phyloP scores from a whole-genome alignment of 2,113 vertebrate species.

The Apaloderma vittatum region DNA sequence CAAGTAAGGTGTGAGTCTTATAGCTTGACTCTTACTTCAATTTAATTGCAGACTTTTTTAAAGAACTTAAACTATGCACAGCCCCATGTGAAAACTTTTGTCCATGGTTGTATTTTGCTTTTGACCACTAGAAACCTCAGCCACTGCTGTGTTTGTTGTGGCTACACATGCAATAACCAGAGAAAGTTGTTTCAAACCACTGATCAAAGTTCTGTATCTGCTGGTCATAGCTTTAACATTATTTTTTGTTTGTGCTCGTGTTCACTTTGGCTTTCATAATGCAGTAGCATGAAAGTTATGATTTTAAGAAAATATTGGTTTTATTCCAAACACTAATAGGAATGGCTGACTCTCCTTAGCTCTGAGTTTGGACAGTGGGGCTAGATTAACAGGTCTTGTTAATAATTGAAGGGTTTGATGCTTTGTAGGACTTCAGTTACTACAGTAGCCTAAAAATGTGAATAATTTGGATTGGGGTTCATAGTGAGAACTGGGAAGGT shows the following conservation, averaged over 20 bases:
- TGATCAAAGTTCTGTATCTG: slow-evolving; percentile 17
- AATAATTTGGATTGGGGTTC: not conserved
- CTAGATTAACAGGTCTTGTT: not conserved
- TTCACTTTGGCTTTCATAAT: not conserved
- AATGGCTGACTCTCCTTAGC: not conserved
- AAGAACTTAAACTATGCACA: not conserved
- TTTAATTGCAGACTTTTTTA: not conserved
- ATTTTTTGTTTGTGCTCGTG: not conserved
- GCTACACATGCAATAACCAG: slow-evolving; percentile 31
- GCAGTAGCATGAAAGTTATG: not conserved
- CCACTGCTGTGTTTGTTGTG: slow-evolving; percentile 40
- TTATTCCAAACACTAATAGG: not conserved
- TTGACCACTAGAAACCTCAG: slow-evolving; percentile 28
- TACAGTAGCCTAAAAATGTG: not conserved
- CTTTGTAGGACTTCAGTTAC: not conserved
- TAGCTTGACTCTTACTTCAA: not conserved
- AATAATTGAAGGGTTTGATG: not conserved
- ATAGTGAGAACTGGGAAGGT: not conserved
- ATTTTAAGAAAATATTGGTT: not conserved
- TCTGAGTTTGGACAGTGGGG: not conserved
- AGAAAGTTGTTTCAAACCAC: slow-evolving; percentile 29
- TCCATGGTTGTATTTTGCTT: not conserved
- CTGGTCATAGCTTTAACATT: not conserved
- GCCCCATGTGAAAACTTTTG: not conserved
- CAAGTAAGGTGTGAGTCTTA: not conserved